Base-by-base conservation (phyloP, 2,888 invertebrate species). In the Cryptus armator region DNA sequence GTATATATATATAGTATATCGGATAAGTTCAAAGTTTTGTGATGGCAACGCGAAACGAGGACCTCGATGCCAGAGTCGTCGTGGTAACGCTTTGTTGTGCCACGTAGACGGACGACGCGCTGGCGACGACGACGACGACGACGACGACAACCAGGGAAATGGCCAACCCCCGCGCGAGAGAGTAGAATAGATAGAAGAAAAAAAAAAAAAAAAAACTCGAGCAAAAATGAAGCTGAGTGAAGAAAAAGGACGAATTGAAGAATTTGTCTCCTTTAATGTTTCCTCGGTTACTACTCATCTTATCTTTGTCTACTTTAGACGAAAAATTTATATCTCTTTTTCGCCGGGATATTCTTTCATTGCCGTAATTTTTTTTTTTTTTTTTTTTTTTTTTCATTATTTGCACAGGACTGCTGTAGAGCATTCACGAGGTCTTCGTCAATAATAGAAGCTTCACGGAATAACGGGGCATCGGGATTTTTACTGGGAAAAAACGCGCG, bases 31-130 rank as follows among this genome's bases (percentile, higher is more conserved):
- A 85, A 89, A 91, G 91, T 91, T 93, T 93, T 93, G 93, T 93
- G 93, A 92, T 93, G 93, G 93, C 93, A 93, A 93, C 93, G 89
- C 87, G 81, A 85, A 87, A 67, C 85, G 87, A 37, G 14, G 24
- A 7, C 37, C 46, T 24, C 44, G 67, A 72, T 62, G 71, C 80
- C 64, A 87, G 89, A 74, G 89, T 93, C 90, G 89, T 91, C 92
- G 88, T 90, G 92, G 93, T 88, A 91, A 93, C 93, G 91, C 89
- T 93, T 93, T 93, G 93, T 93, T 93, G 91, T 93, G 90, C 90
- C 87, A 88, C 88, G 88, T 87, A 84, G 87, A 89, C 87, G 87
- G 88, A 86, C 87, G 83, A 87, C 85, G 76, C 77, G 76, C 83
- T 77, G 78, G 81, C 79, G 84, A 76, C 83, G 77, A 84, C 68